Evolutionary conservation across 2,888 invertebrate genomes (phyloP).

Genomic region (Caenorhabditis becei): DNA sequence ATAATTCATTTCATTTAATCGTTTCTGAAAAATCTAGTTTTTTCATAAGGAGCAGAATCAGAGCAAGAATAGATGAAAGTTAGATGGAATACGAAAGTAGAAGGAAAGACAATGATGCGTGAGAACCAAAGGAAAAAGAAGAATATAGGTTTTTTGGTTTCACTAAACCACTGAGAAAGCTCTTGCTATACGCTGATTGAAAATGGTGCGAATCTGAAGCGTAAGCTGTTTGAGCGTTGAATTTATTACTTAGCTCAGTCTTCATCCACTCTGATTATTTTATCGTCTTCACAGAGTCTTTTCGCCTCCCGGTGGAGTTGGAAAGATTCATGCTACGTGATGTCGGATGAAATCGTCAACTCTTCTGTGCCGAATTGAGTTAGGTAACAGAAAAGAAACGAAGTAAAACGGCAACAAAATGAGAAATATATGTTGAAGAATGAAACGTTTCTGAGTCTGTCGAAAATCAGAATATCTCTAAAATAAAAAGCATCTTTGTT

Average conservation of each 20-base stretch:
- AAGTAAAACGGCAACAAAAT: slow-evolving; percentile 27
- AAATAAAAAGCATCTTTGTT: no score
- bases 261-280: neutral
- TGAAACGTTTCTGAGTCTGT: neutral
- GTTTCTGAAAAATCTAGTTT: no score
- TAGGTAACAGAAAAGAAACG: slow-evolving; percentile 27
- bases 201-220: neutral
- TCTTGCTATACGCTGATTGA: neutral
- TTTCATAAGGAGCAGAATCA: no score
- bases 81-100: slow-evolving; percentile 11
- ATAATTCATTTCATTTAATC: neutral
- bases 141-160: slow-evolving; percentile 41
- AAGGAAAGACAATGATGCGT: slow-evolving; percentile 39
- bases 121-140: slow-evolving; percentile 42
- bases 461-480: no score
- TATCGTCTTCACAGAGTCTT: no score
- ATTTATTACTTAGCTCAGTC: neutral
- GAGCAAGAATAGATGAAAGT: neutral
- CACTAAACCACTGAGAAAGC: slow-evolving; percentile 11
- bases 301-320: slow-evolving; percentile 12
- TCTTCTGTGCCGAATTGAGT: slow-evolving; percentile 45
- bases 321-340: slow-evolving; percentile 4
- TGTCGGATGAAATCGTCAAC: slow-evolving; percentile 20
- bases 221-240: no score
- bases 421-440: slow-evolving; percentile 7